A percentile compares a stretch with the other conserved stretches of the same genome.
Conservation (phyloP, 23 tunicate species). For the Halocynthia aurantium region DNA sequence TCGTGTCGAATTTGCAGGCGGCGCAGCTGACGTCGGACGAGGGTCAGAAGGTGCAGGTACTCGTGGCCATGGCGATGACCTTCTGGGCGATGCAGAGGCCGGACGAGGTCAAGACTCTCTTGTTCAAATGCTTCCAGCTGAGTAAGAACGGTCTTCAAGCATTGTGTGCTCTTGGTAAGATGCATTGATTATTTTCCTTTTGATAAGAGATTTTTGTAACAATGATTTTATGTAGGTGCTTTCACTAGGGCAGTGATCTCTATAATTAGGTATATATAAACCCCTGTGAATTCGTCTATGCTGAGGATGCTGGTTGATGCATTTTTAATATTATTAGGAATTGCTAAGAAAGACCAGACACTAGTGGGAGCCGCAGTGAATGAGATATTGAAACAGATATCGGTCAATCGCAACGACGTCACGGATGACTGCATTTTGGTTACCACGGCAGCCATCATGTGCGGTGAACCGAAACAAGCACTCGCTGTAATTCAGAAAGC, state of each 20-base stretch:
- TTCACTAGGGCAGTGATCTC: no score
- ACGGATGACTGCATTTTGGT: conserved; percentile 13
- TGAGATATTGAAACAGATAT: conserved; percentile 12
- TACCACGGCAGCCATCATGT: conserved; percentile 5
- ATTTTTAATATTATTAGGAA: not conserved
- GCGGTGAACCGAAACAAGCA: conserved; percentile 2
- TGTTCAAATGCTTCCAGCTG: conserved; percentile 24
- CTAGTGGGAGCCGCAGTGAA: conserved; percentile 18
- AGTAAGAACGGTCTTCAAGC: conserved; percentile 12
- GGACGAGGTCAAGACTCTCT: conserved; percentile 17
- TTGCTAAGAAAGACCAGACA: conserved; percentile 8
- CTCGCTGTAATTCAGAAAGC: conserved; percentile 18
- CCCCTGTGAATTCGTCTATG: no score
- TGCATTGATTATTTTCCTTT: not conserved
- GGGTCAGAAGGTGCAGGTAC: conserved; percentile 3
- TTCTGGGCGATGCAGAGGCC: conserved; percentile 24
- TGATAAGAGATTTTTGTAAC: no score
- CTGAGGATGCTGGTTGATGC: no score
- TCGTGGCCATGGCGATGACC: conserved; percentile 43
- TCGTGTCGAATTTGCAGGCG: conserved; percentile 5
- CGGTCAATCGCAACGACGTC: not conserved
- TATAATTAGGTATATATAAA: no score
- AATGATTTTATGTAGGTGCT: no score
- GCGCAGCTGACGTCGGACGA: conserved; percentile 1
- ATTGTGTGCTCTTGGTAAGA: conserved; percentile 12